Evolutionary conservation across 2,113 vertebrate species (phyloP), one percentile per base, ranked within the genome.

Genomic region (Dermatemys mawii): DNA sequence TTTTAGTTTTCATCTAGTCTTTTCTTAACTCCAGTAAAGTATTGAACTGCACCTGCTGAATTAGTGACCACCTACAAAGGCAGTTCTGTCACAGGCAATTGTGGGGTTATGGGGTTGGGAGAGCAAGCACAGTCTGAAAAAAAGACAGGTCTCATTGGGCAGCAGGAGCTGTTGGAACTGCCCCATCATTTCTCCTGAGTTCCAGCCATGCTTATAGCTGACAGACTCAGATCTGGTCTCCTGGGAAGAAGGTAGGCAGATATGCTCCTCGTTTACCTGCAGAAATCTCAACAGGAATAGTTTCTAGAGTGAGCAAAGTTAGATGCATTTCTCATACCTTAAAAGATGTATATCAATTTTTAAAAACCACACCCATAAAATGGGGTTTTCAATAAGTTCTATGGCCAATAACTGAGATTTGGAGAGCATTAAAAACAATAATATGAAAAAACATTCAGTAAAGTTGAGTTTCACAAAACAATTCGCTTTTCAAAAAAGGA

Each of bases 31-130:
- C 49, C 1, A 9, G 35, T 1, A 2, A 48, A 67, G 46, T 1
- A 89, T 73, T 50, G 1, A 22, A 0, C 0, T 0, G 29, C 63
- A 53, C 54, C 81, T 21, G 80, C 55, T 35, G 90, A 17, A 5
- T 1, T 0, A 0, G 5, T 49, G 53, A 50, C 63, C 0, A 0
- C 0, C 2, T 53, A 32, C 67, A 79, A 46, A 24, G 2, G 21
- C 57, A 53, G 35, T n/a, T 80, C 78, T n/a, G 48, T n/a, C 6
- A 51, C 26, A n/a, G 32, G 78, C 73, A 1, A 29, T 8, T 21
- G 57, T 0, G 63, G 63, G 63, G 32, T 11, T 38, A 22, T 38
- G n/a, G 35, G n/a, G 19, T 22, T 10, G 35, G 63, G n/a, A n/a
- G n/a, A n/a, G n/a, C n/a, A n/a, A n/a, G n/a, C n/a, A n/a, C n/a